Conservation (phyloP, 2,113 vertebrate species). For the Leptobrachium ailaonicum region DNA sequence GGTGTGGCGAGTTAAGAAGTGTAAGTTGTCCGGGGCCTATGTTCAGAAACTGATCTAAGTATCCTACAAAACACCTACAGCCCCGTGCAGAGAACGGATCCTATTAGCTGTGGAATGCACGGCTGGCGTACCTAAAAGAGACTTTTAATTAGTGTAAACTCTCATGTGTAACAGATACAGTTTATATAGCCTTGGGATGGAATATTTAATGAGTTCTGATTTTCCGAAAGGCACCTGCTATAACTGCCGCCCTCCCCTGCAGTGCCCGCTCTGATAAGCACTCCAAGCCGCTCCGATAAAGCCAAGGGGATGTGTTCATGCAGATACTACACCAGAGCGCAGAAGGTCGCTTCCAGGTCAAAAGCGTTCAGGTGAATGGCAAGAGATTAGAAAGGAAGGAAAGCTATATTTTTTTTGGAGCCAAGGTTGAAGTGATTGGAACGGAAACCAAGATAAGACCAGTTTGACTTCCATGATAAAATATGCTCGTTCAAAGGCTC, state of each 20-base stretch:
- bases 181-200: constrained; percentile 30
- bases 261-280: constrained; percentile 22
- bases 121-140: constrained; percentile 13
- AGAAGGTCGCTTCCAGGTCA: constrained; percentile 21
- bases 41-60: neutral
- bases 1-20: too few species aligned
- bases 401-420: neutral
- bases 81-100: neutral
- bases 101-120: constrained; percentile 25
- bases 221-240: constrained; percentile 24
- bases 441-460: too few species aligned
- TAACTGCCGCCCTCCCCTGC: constrained; percentile 29
- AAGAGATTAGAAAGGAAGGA: constrained; percentile 3
- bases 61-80: neutral
- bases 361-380: constrained; percentile 16
- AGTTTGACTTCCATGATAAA: too few species aligned
- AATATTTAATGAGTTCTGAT: constrained; percentile 19
- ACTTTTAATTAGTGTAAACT: constrained; percentile 33
- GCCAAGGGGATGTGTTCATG: constrained; percentile 31
- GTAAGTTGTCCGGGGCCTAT: too few species aligned
- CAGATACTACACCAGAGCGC: constrained; percentile 13
- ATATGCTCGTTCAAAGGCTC: too few species aligned
- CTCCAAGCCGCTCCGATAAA: constrained; percentile 10
- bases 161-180: constrained; percentile 24
- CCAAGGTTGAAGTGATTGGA: neutral